Conservation (phyloP, 2,888 invertebrate species). For the Drosophila neoperkinsi region DNA sequence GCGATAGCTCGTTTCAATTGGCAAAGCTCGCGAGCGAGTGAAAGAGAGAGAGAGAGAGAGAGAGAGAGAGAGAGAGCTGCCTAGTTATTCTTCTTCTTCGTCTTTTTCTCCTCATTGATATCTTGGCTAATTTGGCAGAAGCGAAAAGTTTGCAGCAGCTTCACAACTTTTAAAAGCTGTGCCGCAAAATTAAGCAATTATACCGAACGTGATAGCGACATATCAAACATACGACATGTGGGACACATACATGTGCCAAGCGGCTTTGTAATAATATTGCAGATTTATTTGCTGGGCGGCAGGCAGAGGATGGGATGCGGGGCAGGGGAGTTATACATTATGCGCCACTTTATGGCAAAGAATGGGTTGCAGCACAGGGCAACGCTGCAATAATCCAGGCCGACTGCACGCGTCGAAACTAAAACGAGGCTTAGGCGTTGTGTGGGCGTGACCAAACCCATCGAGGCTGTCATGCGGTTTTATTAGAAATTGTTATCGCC, state of each 20-base stretch:
- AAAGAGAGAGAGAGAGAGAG: not conserved
- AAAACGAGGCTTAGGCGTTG: constrained; percentile 34
- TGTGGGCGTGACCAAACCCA: constrained; percentile 5
- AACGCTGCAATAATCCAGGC: constrained; percentile 65
- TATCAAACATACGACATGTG: constrained; percentile 40
- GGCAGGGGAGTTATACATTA: constrained; percentile 44
- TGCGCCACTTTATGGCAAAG: constrained; percentile 64
- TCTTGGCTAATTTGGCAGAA: constrained; percentile 45
- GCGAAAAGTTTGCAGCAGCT: constrained; percentile 52
- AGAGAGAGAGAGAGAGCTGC: not conserved
- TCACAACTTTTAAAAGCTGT: constrained; percentile 39
- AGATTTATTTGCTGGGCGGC: constrained; percentile 52
- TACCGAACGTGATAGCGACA: constrained; percentile 19
- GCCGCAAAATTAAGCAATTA: constrained; percentile 70
- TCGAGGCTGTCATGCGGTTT: constrained; percentile 73
- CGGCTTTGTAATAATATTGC: constrained; percentile 50
- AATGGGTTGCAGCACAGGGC: constrained; percentile 25
- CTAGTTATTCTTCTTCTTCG: constrained; percentile 11
- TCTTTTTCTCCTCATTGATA: constrained; percentile 49
- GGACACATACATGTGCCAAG: constrained; percentile 24
- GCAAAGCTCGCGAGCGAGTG: constrained; percentile 13
- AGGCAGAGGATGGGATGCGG: constrained; percentile 5
- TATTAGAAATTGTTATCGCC: constrained; percentile 80
- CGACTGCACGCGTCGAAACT: constrained; percentile 51
- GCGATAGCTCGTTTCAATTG: constrained; percentile 53